Evolutionary conservation across 2,888 invertebrate genomes (phyloP).

Genomic region (Lasioglossum malachurum): DNA sequence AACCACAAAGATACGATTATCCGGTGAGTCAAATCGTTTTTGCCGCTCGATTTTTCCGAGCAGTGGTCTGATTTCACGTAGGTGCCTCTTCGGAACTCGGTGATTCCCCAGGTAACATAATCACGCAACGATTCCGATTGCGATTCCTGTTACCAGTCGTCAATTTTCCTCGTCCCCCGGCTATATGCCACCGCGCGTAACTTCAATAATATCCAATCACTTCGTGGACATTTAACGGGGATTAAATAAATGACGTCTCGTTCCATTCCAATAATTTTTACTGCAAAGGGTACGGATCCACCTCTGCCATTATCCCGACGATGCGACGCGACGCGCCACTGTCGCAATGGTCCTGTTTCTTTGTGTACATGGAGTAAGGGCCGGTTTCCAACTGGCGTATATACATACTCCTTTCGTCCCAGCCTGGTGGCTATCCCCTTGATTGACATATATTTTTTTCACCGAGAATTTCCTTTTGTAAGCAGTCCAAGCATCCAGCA

Average conservation of each 20-base stretch:
- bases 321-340: not conserved
- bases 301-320: not conserved
- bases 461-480: conserved; percentile 23
- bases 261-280: not conserved
- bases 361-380: not conserved
- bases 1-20: conserved; percentile 9
- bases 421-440: not conserved
- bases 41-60: not conserved
- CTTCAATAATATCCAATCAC: conserved; percentile 30
- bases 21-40: conserved; percentile 14
- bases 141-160: not conserved
- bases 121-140: conserved; percentile 15
- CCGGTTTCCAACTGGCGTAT: not conserved
- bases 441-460: conserved; percentile 11
- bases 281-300: conserved; percentile 4
- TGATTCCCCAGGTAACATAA: conserved; percentile 21
- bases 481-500: not conserved
- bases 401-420: not conserved
- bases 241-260: conserved; percentile 14
- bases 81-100: not conserved
- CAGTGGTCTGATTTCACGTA: not conserved
- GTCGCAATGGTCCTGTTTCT: conserved; percentile 27
- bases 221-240: not conserved
- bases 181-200: not conserved
- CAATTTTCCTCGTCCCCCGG: not conserved